A percentile compares a stretch with the other conserved stretches of the same genome.
Evolutionary conservation across 2,888 invertebrate species (phyloP).

Genomic region (Brachynemurus nebulosus): DNA sequence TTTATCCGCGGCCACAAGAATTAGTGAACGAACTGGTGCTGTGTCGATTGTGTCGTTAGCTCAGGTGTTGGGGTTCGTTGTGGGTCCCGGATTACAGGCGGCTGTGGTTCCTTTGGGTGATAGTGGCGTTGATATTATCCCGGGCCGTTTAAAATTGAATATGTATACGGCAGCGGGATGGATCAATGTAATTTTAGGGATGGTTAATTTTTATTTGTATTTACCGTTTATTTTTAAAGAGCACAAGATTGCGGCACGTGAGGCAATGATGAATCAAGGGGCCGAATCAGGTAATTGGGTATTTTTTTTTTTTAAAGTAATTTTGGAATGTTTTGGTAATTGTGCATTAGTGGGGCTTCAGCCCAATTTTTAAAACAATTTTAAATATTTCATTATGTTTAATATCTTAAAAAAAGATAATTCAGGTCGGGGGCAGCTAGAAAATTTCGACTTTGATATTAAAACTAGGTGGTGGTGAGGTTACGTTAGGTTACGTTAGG

Average conservation of each 20-base stretch:
- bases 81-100: slow-evolving; percentile 74
- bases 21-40: slow-evolving; percentile 65
- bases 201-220: slow-evolving; percentile 57
- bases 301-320: no score
- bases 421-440: no score
- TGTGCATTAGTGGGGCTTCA: no score
- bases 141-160: slow-evolving; percentile 47
- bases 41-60: slow-evolving; percentile 73
- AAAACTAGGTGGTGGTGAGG: no score
- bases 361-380: no score
- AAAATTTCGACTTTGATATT: no score
- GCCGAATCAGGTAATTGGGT: slow-evolving; percentile 43
- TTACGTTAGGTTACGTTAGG: no score
- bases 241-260: slow-evolving; percentile 59
- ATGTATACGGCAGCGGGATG: slow-evolving; percentile 83
- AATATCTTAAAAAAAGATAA: no score
- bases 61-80: slow-evolving; percentile 75
- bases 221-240: slow-evolving; percentile 64
- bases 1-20: slow-evolving; percentile 68
- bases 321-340: no score
- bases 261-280: slow-evolving; percentile 63
- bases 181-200: slow-evolving; percentile 64
- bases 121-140: slow-evolving; percentile 40
- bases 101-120: slow-evolving; percentile 64
- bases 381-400: no score